Evolutionary conservation across 2,797 vertebrate genomes (phyloP).

Genomic region (Centroberyx gerrardi): DNA sequence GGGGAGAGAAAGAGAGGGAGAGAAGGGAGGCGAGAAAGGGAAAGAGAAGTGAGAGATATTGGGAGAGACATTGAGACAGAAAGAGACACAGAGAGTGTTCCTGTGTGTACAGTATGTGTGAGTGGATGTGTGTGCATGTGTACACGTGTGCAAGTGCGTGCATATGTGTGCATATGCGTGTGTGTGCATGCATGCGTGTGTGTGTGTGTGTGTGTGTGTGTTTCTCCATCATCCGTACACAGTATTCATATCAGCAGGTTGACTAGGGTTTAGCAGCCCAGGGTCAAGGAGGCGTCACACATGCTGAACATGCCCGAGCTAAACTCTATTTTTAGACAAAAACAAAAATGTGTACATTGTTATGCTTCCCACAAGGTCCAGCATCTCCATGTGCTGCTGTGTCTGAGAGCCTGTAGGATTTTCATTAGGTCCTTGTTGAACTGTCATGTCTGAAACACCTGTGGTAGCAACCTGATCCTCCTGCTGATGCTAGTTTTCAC

Average conservation of each 20-base stretch:
- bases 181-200: not conserved
- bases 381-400: too few species aligned
- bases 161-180: not conserved
- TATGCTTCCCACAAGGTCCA: too few species aligned
- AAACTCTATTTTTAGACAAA: too few species aligned
- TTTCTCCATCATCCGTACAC: not conserved
- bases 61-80: conserved; percentile 2
- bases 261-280: too few species aligned
- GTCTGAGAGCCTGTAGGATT: too few species aligned
- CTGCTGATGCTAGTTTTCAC: too few species aligned
- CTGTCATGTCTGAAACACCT: too few species aligned
- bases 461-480: too few species aligned
- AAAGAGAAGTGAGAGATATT: not conserved
- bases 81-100: not conserved
- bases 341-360: too few species aligned
- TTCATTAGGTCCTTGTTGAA: too few species aligned
- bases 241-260: not conserved
- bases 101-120: not conserved
- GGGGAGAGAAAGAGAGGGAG: not conserved
- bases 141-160: not conserved
- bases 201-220: not conserved
- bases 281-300: too few species aligned
- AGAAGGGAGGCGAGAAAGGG: not conserved
- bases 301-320: too few species aligned
- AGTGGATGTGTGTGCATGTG: not conserved